Percentiles rank a stretch among this genome's conserved stretches.
Conservation (phyloP, 2,888 invertebrate genomes). For the Lomographa bimaculata region DNA sequence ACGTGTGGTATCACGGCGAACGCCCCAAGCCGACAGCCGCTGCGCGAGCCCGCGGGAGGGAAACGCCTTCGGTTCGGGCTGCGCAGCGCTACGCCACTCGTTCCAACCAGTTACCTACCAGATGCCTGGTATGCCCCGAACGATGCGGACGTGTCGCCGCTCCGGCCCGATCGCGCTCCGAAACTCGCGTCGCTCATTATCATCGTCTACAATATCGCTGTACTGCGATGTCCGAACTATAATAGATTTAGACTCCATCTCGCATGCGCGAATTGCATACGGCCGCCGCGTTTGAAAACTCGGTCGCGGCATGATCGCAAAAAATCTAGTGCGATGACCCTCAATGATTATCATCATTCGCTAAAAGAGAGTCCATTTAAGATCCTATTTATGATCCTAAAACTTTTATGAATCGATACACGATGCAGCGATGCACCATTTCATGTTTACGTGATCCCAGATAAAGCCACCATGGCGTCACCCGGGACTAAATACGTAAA, state of each 20-base stretch:
- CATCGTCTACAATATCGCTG: conserved; percentile 56
- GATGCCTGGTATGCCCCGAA: conserved; percentile 62
- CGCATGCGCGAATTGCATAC: conserved; percentile 82
- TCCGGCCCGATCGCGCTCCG: conserved; percentile 52
- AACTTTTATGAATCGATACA: conserved; percentile 78
- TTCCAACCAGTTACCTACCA: conserved; percentile 40
- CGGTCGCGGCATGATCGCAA: conserved; percentile 74
- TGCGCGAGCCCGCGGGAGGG: conserved; percentile 69
- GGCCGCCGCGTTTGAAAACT: conserved; percentile 81
- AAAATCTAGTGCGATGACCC: conserved; percentile 73
- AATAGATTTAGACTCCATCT: conserved; percentile 82
- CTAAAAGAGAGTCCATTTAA: conserved; percentile 39
- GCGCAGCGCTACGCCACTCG: conserved; percentile 12
- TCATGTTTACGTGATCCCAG: conserved; percentile 86
- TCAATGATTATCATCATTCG: conserved; percentile 51
- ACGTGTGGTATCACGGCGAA: conserved; percentile 72
- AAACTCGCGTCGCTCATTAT: conserved; percentile 51
- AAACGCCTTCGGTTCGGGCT: conserved; percentile 65
- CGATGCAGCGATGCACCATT: conserved; percentile 84
- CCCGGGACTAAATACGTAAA: conserved; percentile 83
- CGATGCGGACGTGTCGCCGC: conserved; percentile 49
- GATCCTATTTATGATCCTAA: conserved; percentile 47
- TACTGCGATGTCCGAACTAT: conserved; percentile 70
- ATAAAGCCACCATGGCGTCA: conserved; percentile 86
- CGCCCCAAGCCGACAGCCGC: conserved; percentile 65